Evolutionary conservation across 2,888 invertebrate species (phyloP), one percentile per base, ranked within the genome.

Genomic region (Dorcus hopei): DNA sequence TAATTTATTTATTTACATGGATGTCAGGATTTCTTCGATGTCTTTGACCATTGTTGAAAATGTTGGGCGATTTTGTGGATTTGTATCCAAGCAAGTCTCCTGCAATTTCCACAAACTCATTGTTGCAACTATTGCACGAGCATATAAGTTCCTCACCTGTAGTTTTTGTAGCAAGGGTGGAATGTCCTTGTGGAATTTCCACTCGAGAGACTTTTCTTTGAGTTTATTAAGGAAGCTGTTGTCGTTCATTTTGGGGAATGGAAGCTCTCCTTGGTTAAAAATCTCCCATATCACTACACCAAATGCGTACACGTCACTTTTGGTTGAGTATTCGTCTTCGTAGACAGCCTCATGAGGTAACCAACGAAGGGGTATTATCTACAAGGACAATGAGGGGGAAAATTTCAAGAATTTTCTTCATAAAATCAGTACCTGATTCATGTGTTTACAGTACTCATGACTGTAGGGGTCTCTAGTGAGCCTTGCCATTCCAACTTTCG

Each of bases 221-320:
- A 90, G 77, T 58, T 86, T 81, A 50, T 81, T 79, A 45, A 89
- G 64, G 9, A 94, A 87, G 0, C 89, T 87, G 59, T 88, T 90
- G 73, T 94, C 92, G 66, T 87, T 87, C 65, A 89, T 77, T 68
- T 89, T 88, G 9, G 85, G 84, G 72, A 91, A 88, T 0, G 93
- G 93, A 66, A 91, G 73, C 67, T 89, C 89, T 9, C 89, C 91
- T 72, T 90, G 87, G 65, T 87, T 85, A 76, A 91, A 89, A 63
- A 96, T 87, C 80, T 97, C 97, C 94, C 94, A 95, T 19, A 93
- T 84, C 9, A 95, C 85, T 16, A 91, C 92, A 0, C 91, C 95
- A 74, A 90, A 96, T 66, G 95, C 89, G 80, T 94, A 97, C 0
- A 95, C 91, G 77, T 97, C 97, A 70, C 94, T 94, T 75, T 95